Percentiles rank a stretch among this genome's conserved stretches.
phyloP scores from a whole-genome alignment of 2,113 vertebrate species.

The Progne subis region DNA sequence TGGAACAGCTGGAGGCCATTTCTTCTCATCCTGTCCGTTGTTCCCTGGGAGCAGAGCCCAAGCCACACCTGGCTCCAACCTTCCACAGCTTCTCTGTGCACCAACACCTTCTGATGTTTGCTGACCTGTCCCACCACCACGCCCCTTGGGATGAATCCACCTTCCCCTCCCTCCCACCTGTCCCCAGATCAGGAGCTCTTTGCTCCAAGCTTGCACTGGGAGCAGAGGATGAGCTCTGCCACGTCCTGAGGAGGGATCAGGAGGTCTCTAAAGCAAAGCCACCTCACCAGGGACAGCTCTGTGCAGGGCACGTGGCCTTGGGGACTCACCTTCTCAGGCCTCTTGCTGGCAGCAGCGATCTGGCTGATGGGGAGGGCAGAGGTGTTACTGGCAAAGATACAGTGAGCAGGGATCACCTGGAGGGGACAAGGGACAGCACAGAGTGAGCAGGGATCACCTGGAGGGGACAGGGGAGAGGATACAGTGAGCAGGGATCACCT shows the following conservation, averaged over 20 bases:
- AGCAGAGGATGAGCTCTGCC: background rate
- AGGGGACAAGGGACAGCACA: background rate
- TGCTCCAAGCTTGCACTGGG: background rate
- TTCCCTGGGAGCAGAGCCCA: background rate
- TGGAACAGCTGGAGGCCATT: background rate
- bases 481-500: slow-evolving; percentile 73
- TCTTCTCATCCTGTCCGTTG: background rate
- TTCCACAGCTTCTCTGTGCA: background rate
- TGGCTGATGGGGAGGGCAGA: slow-evolving; percentile 93
- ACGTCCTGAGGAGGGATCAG: background rate
- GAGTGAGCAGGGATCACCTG: slow-evolving; percentile 74
- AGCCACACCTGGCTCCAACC: no score
- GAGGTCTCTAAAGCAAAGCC: background rate
- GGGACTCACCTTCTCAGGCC: slow-evolving; percentile 90
- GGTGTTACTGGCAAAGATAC: slow-evolving; percentile 94
- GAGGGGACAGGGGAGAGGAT: background rate
- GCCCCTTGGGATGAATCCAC: background rate
- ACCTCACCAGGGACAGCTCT: background rate
- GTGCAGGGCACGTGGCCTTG: rapidly evolving
- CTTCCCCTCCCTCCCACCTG: background rate
- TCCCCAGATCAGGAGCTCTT: background rate
- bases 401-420: slow-evolving; percentile 76
- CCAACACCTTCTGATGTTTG: rapidly evolving
- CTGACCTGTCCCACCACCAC: background rate
- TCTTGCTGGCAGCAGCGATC: slow-evolving; percentile 90